Conservation (phyloP, 2,797 vertebrate species). For the Phaenicophaeus curvirostris region DNA sequence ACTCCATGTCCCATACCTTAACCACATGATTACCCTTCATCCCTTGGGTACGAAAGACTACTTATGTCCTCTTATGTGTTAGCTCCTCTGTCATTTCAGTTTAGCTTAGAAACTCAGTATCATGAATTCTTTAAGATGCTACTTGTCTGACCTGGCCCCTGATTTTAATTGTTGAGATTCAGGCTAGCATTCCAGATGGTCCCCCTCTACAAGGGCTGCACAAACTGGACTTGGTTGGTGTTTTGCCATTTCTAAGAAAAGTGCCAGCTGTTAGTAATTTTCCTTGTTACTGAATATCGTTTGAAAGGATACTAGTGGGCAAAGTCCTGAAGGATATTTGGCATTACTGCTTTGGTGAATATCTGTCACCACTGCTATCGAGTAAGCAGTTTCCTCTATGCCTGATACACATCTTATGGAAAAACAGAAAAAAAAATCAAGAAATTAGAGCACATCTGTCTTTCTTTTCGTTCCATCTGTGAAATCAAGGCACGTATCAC, state of each 20-base stretch:
- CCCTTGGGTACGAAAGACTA: background rate
- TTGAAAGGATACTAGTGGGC: background rate
- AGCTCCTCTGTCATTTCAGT: constrained; percentile 55
- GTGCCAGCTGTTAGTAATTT: constrained; percentile 50
- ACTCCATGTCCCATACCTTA: background rate
- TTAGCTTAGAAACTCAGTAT: constrained; percentile 55
- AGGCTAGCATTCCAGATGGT: constrained; percentile 48
- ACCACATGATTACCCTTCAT: background rate
- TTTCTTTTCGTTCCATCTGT: constrained; percentile 68
- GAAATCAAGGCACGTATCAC: background rate
- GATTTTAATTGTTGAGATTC: constrained; percentile 54
- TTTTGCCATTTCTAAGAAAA: constrained; percentile 6
- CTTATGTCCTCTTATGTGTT: background rate
- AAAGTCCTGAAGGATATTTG: constrained; percentile 47
- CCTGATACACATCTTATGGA: background rate
- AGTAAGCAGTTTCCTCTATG: constrained; percentile 29
- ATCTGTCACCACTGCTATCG: background rate
- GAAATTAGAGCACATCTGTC: constrained; percentile 69
- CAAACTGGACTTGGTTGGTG: background rate
- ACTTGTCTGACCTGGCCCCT: constrained; percentile 44
- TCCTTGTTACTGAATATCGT: background rate
- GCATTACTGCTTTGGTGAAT: constrained; percentile 8
- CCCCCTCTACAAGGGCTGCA: background rate
- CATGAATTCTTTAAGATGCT: constrained; percentile 52
- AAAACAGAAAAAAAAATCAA: background rate